Base-by-base conservation (phyloP, 2,797 vertebrate species). In the Neopelma chrysocephalum region DNA sequence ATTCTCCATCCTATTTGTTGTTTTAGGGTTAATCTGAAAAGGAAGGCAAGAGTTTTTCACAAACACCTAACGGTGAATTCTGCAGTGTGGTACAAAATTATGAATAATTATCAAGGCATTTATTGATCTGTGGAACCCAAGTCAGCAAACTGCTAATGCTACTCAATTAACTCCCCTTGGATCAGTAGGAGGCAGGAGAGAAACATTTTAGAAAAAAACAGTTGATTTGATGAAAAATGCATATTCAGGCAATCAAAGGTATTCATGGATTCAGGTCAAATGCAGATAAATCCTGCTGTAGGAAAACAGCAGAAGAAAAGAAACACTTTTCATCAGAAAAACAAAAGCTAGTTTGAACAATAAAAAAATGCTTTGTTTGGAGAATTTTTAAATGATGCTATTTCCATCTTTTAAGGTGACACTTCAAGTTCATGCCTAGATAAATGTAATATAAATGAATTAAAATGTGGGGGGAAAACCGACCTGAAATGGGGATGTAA, bases 151-250 rank as follows among this genome's bases (percentile, higher is more conserved):
- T 92, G 61, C 76, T 92, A 92, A 87, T 91, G 91, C 50, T 62
- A 57, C 56, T 82, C 92, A 82, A 75, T 92, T 89, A 92, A 73
- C 50, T 95, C 93, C 87, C 85, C 62, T 82, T 70, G 85, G 73
- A 89, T 93, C 91, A 75, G 92, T 61, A 92, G 90, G 87, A 93
- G 86, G 83, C 70, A 92, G 78, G 73, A 90, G 83, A 90, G 86
- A 89, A 97, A 82, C 32, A 60, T 90, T 95, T 90, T 79, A 66
- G 79, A 57, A 73, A 76, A 85, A 95, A 94, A 27, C 14, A 89
- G 88, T 23, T 72, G 94, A 93, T 95, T 92, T 95, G 93, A 95
- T 97, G 95, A 97, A 92, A 96, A 94, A 94, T 96, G 90, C 77
- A 96, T 96, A 90, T 96, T 95, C 73, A 77, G 81, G 62, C 83